Base-by-base conservation (phyloP, 2,888 invertebrate species). In the Tipula confusa region DNA sequence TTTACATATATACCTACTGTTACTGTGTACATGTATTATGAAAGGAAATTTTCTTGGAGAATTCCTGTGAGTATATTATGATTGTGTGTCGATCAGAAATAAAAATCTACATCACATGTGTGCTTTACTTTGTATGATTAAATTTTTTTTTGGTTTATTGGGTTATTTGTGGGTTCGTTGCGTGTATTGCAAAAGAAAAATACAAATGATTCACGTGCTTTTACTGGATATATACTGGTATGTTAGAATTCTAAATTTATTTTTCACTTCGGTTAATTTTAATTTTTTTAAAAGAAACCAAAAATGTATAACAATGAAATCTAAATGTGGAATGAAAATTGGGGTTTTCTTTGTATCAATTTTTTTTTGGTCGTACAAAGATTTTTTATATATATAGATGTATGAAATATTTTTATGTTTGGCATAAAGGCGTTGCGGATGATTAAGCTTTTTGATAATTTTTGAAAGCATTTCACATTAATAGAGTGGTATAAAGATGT, bases 191-290 rank as follows among this genome's bases (percentile, higher is more conserved):
- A 64, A 24, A 64, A 2, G 64, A 64, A 64, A n/a, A n/a, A 24
- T 24, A 64, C 18, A 64, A 11, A 18, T 48, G 24, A 64, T 64
- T 24, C 24, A 64, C 64, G 64, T 24, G 64, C n/a, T 64, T 24
- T 24, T 24, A 9, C 24, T 64, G 13, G 1, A 36, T 3, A 36
- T 31, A 31, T 31, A 36, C 11, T 4, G 9, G 1, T 11, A n/a
- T n/a, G n/a, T n/a, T n/a, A n/a, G n/a, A n/a, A n/a, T n/a, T 4
- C 11, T 38, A n/a, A n/a, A n/a, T 48, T 18, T 64, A 64, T 64
- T 64, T 64, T 64, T 64, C 64, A 64, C 64, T 64, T 64, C 64
- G 24, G 64, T 24, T 64, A 64, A 24, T 64, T 64, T 64, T 64
- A 64, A 64, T 64, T 64, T 43, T n/a, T 64, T 24, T 64, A 24